Evolutionary conservation across 2,797 vertebrate genomes (phyloP).

Genomic region (Coregonus suidteri): DNA sequence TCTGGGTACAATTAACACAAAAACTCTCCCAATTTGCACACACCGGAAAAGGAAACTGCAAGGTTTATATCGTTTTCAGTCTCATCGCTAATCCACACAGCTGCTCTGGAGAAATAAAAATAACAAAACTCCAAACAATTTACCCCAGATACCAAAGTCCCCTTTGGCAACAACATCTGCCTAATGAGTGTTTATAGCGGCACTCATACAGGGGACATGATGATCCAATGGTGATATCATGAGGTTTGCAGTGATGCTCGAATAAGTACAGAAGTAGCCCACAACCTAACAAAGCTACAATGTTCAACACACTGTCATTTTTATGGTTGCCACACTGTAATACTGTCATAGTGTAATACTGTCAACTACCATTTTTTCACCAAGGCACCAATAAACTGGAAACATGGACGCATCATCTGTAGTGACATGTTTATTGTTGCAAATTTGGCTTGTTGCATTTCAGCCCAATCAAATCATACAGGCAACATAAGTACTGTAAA

Average conservation of each 20-base stretch:
- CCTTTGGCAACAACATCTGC: slow-evolving; percentile 66
- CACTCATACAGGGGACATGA: slow-evolving; percentile 44
- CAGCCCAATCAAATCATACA: too few relatives aligned
- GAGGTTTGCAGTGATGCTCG: slow-evolving; percentile 26
- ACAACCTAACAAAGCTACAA: slow-evolving; percentile 19
- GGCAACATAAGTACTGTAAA: too few relatives aligned
- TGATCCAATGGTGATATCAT: slow-evolving; percentile 38
- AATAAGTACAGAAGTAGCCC: slow-evolving; percentile 21
- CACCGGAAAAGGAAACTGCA: slow-evolving; percentile 25
- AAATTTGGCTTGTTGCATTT: too few relatives aligned
- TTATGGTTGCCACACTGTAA: background rate
- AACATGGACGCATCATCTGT: background rate
- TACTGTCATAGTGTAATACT: background rate
- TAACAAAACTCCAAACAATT: slow-evolving; percentile 52
- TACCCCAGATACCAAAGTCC: slow-evolving; percentile 60
- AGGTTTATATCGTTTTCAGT: slow-evolving; percentile 26
- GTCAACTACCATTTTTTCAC: background rate
- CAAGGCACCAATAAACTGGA: background rate
- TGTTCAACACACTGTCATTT: background rate
- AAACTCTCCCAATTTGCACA: slow-evolving; percentile 13
- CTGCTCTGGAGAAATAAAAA: slow-evolving; percentile 54
- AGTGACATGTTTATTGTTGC: background rate
- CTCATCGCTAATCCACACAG: slow-evolving; percentile 44
- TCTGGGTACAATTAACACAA: slow-evolving; percentile 1
- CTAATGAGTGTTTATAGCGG: slow-evolving; percentile 57